Evolutionary conservation across 2,888 invertebrate genomes (phyloP).

Genomic region (Glyphotaelius pellucidus): DNA sequence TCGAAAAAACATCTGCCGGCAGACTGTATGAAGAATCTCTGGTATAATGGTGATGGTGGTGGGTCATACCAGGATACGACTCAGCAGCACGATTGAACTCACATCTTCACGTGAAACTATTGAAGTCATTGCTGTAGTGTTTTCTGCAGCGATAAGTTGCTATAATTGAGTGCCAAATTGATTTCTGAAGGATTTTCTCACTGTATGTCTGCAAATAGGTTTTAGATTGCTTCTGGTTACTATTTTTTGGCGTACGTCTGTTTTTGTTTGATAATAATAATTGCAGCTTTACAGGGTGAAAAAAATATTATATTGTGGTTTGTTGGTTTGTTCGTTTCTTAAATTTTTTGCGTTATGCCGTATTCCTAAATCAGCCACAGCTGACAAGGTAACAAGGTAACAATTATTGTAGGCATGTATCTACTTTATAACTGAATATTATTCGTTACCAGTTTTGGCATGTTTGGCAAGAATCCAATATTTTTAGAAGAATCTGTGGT

Average conservation of each 20-base stretch:
- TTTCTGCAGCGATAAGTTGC: background rate
- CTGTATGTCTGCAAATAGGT: conserved; percentile 4
- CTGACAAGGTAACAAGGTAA: background rate
- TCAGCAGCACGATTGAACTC: background rate
- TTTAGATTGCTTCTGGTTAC: conserved; percentile 6
- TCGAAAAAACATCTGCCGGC: background rate
- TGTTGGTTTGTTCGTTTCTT: background rate
- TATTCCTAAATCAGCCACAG: background rate
- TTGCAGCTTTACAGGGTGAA: background rate
- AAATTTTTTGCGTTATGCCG: background rate
- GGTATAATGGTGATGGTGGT: background rate
- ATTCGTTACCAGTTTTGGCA: background rate
- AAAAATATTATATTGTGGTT: background rate
- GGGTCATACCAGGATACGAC: conserved; percentile 8
- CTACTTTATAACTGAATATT: background rate
- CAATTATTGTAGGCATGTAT: background rate
- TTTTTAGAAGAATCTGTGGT: background rate
- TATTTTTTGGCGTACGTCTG: background rate
- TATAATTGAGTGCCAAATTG: conserved; percentile 34
- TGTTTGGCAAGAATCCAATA: background rate
- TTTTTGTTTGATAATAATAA: background rate
- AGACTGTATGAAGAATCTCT: background rate
- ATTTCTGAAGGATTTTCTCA: conserved; percentile 33
- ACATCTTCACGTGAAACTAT: background rate
- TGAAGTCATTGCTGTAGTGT: background rate